Base-by-base conservation (phyloP, 2,797 vertebrate genomes). In the Melanogrammus aeglefinus region DNA sequence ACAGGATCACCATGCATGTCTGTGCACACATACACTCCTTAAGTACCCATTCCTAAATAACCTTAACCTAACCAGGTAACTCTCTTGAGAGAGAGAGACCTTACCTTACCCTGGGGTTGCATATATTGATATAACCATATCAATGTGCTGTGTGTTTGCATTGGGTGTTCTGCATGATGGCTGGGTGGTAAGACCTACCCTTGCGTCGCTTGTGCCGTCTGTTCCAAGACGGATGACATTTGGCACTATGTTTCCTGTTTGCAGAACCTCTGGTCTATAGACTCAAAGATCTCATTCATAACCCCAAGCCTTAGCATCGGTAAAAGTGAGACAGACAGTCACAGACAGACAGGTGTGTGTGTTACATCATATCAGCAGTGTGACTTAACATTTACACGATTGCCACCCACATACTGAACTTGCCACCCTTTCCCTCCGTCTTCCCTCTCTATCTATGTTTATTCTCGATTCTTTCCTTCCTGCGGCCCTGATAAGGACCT, bases 401-500 rank as follows among this genome's bases (percentile, higher is more conserved):
- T 35, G 71, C 71, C 71, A 35, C 71, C 71, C 71, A 72, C 14
- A 4, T 0, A 35, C 71, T 72, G 27, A 31, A 33, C 29, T 35
- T 8, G 10, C 27, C 27, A 35, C 71, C 29, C 31, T 36, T 35
- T 18, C 31, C 31, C 69, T 31, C 27, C 4, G 4, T 29, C 27
- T 27, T 29, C 66, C 66, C n/a, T 24, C 63, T 29, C n/a, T 29
- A 70, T 29, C 66, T 27, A 24, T 70, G 33, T 76, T 81, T 72
- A 72, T 7, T 39, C 36, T 76, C 74, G 35, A 78, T 74, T n/a
- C 5, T 63, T 24, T 47, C 47, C 47, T 57, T 57, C 47, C 47
- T 57, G 33, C 63, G 16, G 36, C 70, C 78, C 51, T 57, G 47
- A 57, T 75, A 63, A 66, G 75, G 75, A 41, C n/a, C 14, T 31